phyloP scores from a whole-genome alignment of 2,113 vertebrate species.

The Oryzias javanicus region DNA sequence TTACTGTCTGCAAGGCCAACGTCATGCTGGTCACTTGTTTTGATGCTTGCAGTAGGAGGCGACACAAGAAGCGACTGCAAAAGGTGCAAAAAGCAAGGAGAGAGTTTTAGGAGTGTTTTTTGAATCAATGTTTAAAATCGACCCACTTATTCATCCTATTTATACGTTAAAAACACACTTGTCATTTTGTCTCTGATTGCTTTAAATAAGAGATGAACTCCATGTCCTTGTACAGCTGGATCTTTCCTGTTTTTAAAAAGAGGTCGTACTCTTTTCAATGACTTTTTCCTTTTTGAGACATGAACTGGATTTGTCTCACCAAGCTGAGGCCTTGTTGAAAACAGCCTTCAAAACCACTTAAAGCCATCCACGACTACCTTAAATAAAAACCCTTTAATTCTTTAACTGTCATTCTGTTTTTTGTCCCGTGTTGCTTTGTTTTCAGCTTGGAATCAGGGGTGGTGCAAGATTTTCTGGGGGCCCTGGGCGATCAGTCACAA shows the following conservation, averaged over 20 bases:
- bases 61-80: slow-evolving; percentile 56
- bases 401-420: too few species aligned
- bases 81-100: slow-evolving; percentile 13
- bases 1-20: slow-evolving; percentile 90
- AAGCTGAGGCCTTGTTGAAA: too few species aligned
- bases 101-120: slow-evolving; percentile 15
- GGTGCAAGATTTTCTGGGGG: too few species aligned
- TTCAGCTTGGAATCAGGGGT: too few species aligned
- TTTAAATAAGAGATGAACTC: slow-evolving; percentile 1
- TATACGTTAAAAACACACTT: background rate
- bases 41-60: slow-evolving; percentile 79
- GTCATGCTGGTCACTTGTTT: slow-evolving; percentile 93
- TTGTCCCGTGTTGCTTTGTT: too few species aligned
- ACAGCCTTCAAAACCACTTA: too few species aligned
- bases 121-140: background rate
- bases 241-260: background rate
- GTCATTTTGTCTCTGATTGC: background rate
- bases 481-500: too few species aligned
- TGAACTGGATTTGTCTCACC: too few species aligned
- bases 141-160: background rate
- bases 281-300: background rate
- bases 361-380: too few species aligned
- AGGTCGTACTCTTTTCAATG: background rate
- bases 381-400: too few species aligned
- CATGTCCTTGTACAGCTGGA: background rate